Evolutionary conservation across 2,797 vertebrate genomes (phyloP).

Genomic region (Harpagifer antarcticus): DNA sequence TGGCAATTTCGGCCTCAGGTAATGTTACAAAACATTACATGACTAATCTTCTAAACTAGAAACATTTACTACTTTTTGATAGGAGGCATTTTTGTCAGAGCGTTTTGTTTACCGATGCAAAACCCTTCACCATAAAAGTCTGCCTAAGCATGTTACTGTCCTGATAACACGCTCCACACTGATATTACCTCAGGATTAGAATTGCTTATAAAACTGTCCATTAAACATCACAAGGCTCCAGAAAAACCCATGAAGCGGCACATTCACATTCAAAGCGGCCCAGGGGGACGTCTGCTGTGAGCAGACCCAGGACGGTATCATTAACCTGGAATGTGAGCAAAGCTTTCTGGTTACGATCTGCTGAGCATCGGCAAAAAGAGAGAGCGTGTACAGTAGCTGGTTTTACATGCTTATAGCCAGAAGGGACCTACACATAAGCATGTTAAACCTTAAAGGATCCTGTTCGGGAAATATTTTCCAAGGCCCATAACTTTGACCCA

Average conservation of each 20-base stretch:
- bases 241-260: conserved; percentile 28
- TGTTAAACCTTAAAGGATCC: background rate
- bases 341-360: conserved; percentile 22
- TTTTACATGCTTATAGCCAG: background rate
- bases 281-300: conserved; percentile 16
- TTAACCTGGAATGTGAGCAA: conserved; percentile 60
- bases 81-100: no score
- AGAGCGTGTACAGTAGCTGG: background rate
- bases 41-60: no score
- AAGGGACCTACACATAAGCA: background rate
- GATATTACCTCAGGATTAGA: background rate
- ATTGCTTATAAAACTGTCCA: conserved; percentile 14
- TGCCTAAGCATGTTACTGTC: background rate
- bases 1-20: no score
- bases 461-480: no score
- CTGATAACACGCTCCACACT: background rate
- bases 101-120: background rate
- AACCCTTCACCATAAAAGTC: conserved; percentile 23
- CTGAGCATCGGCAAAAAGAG: conserved; percentile 29
- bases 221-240: conserved; percentile 30
- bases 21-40: no score
- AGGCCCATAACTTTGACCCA: no score
- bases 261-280: conserved; percentile 23
- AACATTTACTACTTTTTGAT: no score
- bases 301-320: conserved; percentile 20